These are phyloP conservation scores for Selene dorsalis DNA, from an alignment of 2,797 vertebrate species.

Conservation along the genomic window DNA sequence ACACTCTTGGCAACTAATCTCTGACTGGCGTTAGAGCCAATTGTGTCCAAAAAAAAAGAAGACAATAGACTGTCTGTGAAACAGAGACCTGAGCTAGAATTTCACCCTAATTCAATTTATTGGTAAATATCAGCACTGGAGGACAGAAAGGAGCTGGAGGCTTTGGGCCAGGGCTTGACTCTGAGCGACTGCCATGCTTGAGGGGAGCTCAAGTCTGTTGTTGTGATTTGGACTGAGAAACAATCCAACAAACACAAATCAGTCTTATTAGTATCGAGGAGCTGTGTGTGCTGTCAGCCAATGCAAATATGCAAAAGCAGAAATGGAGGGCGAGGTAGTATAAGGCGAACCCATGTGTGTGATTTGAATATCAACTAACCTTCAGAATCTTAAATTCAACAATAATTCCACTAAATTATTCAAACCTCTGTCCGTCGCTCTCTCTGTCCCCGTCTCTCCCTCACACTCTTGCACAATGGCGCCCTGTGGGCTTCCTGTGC, in stretches of 20 bases:
- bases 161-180: conserved; percentile 4
- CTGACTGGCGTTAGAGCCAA: conserved; percentile 50
- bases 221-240: conserved; percentile 33
- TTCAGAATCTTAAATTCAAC: conserved; percentile 54
- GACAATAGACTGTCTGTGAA: conserved; percentile 59
- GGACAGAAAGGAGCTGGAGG: background rate
- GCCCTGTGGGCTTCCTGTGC: conserved; percentile 79
- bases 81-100: conserved; percentile 22
- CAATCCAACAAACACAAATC: conserved; percentile 32
- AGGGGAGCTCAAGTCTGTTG: conserved; percentile 17
- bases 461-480: conserved; percentile 69
- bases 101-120: conserved; percentile 36
- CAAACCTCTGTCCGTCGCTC: conserved; percentile 62
- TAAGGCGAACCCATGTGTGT: conserved; percentile 13
- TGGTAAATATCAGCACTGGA: conserved; percentile 19
- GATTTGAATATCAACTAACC: conserved; percentile 48
- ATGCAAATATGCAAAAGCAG: conserved; percentile 4
- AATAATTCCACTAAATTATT: conserved; percentile 71
- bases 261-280: conserved; percentile 29
- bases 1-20: conserved; percentile 56
- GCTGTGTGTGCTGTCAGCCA: background rate
- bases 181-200: conserved; percentile 15
- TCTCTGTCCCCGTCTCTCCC: conserved; percentile 54
- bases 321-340: background rate
- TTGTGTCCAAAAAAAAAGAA: conserved; percentile 39